Evolutionary conservation across 30 jellyfish, hydroid and myxozoan genomes (phyloP).

Genomic region (Pelagia noctiluca): DNA sequence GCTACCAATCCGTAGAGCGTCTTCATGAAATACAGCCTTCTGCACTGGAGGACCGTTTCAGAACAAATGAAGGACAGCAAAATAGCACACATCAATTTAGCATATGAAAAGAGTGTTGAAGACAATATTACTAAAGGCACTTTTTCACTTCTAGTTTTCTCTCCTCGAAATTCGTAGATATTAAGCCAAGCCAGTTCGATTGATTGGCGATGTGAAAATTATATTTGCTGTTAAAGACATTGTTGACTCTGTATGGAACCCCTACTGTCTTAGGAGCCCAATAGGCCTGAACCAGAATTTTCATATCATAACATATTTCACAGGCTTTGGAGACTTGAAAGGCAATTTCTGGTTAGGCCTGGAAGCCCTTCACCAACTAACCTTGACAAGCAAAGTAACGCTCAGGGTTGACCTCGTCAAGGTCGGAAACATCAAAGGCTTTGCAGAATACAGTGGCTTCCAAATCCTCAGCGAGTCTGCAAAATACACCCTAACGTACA

Average conservation of each 20-base stretch:
- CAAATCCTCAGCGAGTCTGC: constrained; percentile 31
- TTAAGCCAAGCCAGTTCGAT: neutral
- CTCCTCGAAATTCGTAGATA: neutral
- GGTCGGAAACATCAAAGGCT: neutral
- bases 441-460: constrained; percentile 43
- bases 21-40: too few relatives aligned
- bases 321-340: neutral
- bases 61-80: too few relatives aligned
- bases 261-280: neutral
- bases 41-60: too few relatives aligned
- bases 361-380: constrained; percentile 10
- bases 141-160: neutral
- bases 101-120: too few relatives aligned
- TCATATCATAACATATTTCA: neutral
- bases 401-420: neutral
- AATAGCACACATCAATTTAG: too few relatives aligned
- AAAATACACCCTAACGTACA: constrained; percentile 12
- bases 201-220: too few relatives aligned
- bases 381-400: neutral
- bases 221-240: neutral
- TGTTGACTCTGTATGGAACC: neutral
- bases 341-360: constrained; percentile 10
- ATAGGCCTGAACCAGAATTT: neutral
- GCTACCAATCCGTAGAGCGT: too few relatives aligned
- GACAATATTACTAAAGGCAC: neutral